A percentile compares a stretch with the other conserved stretches of the same genome.
phyloP scores from a whole-genome alignment of 1,140 invertebrate genomes.

The Meloidogyne hapla region DNA sequence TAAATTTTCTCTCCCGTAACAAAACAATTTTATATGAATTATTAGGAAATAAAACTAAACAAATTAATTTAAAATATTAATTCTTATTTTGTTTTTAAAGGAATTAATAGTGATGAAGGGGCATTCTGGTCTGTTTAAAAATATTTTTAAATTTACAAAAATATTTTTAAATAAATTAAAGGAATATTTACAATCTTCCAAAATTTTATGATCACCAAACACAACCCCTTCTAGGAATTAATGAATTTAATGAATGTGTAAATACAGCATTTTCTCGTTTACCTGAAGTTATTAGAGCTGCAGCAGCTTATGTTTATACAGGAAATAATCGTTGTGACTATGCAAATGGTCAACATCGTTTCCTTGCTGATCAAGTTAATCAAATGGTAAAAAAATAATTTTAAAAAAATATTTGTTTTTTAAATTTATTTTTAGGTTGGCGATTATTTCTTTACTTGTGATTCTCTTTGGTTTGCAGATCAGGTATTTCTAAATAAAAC shows the following conservation, averaged over 20 bases:
- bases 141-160: neutral
- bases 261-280: constrained; percentile 48
- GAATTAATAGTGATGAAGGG: constrained; percentile 62
- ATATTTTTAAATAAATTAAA: constrained; percentile 42
- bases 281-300: constrained; percentile 52
- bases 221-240: constrained; percentile 51
- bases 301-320: constrained; percentile 60
- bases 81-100: neutral
- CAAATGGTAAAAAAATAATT: constrained; percentile 59
- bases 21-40: no score
- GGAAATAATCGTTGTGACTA: constrained; percentile 47
- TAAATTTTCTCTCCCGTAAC: neutral
- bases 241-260: constrained; percentile 60
- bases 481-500: constrained; percentile 12
- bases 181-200: constrained; percentile 63
- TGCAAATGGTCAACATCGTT: constrained; percentile 41
- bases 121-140: constrained; percentile 24
- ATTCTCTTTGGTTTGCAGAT: constrained; percentile 62
- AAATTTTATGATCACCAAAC: constrained; percentile 58
- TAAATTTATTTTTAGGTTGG: constrained; percentile 20
- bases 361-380: constrained; percentile 61
- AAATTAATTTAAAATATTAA: no score
- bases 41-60: no score
- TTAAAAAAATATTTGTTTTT: neutral
- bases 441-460: constrained; percentile 63